phyloP scores from a whole-genome alignment of 2,797 vertebrate genomes.

The Selene dorsalis region DNA sequence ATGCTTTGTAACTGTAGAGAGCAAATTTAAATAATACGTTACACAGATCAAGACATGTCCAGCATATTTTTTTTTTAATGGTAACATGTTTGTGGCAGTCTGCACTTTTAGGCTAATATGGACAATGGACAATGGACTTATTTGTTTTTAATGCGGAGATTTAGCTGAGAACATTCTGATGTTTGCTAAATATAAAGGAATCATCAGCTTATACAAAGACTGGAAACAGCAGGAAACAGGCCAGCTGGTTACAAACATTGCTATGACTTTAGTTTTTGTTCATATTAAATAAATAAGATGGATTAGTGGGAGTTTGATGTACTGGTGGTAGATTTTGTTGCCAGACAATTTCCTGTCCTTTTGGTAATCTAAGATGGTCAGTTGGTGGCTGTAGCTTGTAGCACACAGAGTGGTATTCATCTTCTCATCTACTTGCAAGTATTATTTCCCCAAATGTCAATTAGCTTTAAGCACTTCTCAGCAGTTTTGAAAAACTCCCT shows the following conservation, averaged over 20 bases:
- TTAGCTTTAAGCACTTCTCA: conserved; percentile 2
- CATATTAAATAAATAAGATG: neutral
- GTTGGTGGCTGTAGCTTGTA: neutral
- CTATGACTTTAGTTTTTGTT: neutral
- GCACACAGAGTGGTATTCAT: neutral
- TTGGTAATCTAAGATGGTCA: neutral
- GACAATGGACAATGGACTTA: neutral
- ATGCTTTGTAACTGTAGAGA: neutral
- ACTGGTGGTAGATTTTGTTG: neutral
- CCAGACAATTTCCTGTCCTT: neutral
- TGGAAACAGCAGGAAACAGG: neutral
- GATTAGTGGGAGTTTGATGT: neutral
- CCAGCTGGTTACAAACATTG: neutral
- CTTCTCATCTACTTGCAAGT: neutral
- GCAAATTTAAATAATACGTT: neutral
- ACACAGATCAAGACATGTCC: neutral
- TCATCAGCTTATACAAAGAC: neutral
- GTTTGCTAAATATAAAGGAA: neutral
- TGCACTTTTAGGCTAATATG: neutral
- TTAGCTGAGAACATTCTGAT: neutral
- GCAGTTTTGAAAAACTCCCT: neutral
- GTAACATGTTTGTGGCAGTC: no score
- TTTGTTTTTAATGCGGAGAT: no score
- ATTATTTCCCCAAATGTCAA: neutral
- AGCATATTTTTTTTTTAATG: no score